These are phyloP conservation scores for Melanerpes aurifrons DNA, from an alignment of 2,113 vertebrate genomes.

Conservation along the genomic window DNA sequence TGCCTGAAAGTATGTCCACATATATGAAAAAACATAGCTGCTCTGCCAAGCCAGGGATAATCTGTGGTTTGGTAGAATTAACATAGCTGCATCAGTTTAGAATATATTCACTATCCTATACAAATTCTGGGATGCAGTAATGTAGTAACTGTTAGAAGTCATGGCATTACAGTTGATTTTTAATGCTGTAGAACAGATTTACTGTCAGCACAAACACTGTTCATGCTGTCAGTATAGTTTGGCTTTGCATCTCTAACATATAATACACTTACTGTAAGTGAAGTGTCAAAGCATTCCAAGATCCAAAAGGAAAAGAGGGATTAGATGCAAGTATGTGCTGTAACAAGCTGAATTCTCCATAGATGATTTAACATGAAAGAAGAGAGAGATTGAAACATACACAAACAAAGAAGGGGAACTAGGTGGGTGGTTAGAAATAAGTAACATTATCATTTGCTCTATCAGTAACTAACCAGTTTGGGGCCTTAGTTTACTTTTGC, in stretches of 20 bases:
- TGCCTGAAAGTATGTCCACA: background rate
- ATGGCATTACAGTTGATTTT: background rate
- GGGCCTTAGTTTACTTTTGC: slow-evolving; percentile 7
- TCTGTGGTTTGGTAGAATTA: background rate
- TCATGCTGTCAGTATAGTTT: slow-evolving; percentile 21
- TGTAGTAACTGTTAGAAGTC: background rate
- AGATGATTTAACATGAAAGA: background rate
- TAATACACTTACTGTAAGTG: background rate
- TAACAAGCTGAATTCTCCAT: slow-evolving; percentile 5
- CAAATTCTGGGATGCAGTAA: background rate
- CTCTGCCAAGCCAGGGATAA: background rate
- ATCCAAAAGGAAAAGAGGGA: slow-evolving; percentile 9
- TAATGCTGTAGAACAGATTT: background rate
- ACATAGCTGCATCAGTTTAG: background rate
- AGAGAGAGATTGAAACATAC: background rate
- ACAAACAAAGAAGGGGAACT: background rate
- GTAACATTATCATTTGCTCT: background rate
- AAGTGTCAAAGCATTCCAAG: slow-evolving; percentile 33
- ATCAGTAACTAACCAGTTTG: background rate
- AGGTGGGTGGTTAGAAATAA: slow-evolving; percentile 25
- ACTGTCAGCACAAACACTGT: background rate
- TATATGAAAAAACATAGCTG: background rate
- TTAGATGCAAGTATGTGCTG: slow-evolving; percentile 23
- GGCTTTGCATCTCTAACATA: background rate
- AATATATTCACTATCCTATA: background rate